These are phyloP conservation scores for Latrodectus elegans DNA, from an alignment of 2,888 invertebrate genomes.

Conservation along the genomic window DNA sequence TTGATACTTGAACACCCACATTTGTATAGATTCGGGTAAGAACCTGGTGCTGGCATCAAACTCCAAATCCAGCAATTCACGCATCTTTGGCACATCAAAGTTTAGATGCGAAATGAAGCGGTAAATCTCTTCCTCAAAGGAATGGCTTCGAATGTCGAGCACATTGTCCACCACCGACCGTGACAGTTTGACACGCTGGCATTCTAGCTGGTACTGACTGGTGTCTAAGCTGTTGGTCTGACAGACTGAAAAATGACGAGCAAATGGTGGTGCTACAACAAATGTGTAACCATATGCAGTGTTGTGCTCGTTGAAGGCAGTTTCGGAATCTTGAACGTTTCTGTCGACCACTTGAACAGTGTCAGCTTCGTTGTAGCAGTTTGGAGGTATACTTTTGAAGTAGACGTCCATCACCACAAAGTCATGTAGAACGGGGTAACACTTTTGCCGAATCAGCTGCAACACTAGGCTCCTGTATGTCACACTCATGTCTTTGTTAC, in stretches of 20 bases:
- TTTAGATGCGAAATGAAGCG: conserved; percentile 8
- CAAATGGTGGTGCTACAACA: too few relatives aligned
- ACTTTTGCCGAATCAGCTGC: neutral
- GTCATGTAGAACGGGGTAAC: conserved; percentile 5
- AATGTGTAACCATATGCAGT: too few relatives aligned
- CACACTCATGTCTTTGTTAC: too few relatives aligned
- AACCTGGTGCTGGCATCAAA: neutral
- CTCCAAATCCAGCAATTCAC: conserved; percentile 5
- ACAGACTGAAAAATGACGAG: too few relatives aligned
- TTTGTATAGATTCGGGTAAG: neutral
- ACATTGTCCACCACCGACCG: too few relatives aligned
- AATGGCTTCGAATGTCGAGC: neutral
- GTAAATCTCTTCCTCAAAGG: conserved; percentile 30
- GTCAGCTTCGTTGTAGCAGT: neutral
- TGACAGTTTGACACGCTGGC: too few relatives aligned
- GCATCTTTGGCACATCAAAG: neutral
- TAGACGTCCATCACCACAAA: conserved; percentile 12
- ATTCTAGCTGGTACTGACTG: too few relatives aligned
- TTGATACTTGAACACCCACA: conserved; percentile 12
- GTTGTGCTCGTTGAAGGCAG: neutral
- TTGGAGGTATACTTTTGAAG: neutral
- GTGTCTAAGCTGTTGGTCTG: too few relatives aligned
- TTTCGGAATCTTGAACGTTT: neutral
- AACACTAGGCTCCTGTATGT: neutral
- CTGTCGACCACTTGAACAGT: neutral